Evolutionary conservation across 2,888 invertebrate species (phyloP), one percentile per base, ranked within the genome.

Genomic region (Holacanthella duospinosa): DNA sequence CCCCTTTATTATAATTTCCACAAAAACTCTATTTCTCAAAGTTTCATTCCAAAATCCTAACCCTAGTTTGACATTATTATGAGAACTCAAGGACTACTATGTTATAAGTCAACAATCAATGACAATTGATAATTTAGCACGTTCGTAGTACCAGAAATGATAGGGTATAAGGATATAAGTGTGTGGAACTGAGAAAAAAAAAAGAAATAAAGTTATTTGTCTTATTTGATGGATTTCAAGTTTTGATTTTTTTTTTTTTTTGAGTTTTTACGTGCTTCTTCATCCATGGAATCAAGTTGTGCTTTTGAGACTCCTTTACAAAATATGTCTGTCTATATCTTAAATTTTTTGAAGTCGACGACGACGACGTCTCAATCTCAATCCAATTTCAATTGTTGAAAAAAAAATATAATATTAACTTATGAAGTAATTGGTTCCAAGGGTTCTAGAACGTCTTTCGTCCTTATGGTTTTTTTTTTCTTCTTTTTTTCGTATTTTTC

Each of bases 61-160:
- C n/a, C n/a, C n/a, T n/a, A n/a, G n/a, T n/a, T n/a, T n/a, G n/a
- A n/a, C n/a, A n/a, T n/a, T n/a, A n/a, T n/a, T n/a, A n/a, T n/a
- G n/a, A n/a, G n/a, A n/a, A n/a, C n/a, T n/a, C n/a, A n/a, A n/a
- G n/a, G n/a, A n/a, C n/a, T n/a, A n/a, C n/a, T n/a, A n/a, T n/a
- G n/a, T n/a, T n/a, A n/a, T n/a, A 48, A 48, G 6, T n/a, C 4
- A 21, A 48, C 48, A 48, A 48, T 4, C 36, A 48, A 48, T 9
- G 21, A 4, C 48, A 48, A 21, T 48, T 48, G 48, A n/a, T 21
- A 48, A 48, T 48, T 48, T 48, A 48, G 48, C 48, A 48, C 48
- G 48, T 48, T 21, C 21, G 6, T 9, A 48, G n/a, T n/a, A n/a
- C n/a, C n/a, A n/a, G n/a, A 48, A 48, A n/a, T 21, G 21, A 48